Percentiles rank a stretch among this genome's conserved stretches.
phyloP scores from a whole-genome alignment of 2,888 invertebrate genomes.

The Drosophila diplacantha region DNA sequence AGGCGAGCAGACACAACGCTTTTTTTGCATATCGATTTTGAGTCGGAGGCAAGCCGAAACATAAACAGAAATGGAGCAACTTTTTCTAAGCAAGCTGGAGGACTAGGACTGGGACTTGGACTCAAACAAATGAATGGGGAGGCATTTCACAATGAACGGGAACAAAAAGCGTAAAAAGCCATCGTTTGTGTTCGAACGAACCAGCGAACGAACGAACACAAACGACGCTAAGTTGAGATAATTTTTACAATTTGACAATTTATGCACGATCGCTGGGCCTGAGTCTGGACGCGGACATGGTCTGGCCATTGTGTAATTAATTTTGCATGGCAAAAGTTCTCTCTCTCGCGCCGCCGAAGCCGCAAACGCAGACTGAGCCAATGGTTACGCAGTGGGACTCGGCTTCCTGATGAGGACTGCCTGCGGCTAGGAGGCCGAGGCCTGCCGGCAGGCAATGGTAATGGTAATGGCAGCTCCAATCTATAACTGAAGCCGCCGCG shows the following conservation, averaged over 20 bases:
- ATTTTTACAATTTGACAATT: constrained; percentile 75
- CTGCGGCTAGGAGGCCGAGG: constrained; percentile 47
- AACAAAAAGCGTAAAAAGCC: constrained; percentile 31
- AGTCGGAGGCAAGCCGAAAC: constrained; percentile 29
- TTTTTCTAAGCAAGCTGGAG: constrained; percentile 35
- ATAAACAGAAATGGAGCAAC: constrained; percentile 62
- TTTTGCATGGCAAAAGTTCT: constrained; percentile 62
- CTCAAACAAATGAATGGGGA: constrained; percentile 58
- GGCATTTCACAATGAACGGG: constrained; percentile 63
- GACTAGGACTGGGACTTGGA: constrained; percentile 22
- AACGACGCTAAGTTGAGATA: constrained; percentile 68
- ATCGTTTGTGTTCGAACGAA: constrained; percentile 33
- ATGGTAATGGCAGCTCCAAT: constrained; percentile 29
- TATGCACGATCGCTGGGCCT: constrained; percentile 63
- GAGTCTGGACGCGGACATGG: constrained; percentile 15
- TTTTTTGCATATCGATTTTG: constrained; percentile 60
- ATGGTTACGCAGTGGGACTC: constrained; percentile 55
- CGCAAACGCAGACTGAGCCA: constrained; percentile 9
- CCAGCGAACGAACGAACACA: constrained; percentile 30
- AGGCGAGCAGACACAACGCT: constrained; percentile 11
- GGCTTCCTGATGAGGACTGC: constrained; percentile 68
- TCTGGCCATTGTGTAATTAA: constrained; percentile 67
- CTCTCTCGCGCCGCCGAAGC: constrained; percentile 8
- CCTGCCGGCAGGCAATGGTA: constrained; percentile 9
- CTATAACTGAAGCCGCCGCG: constrained; percentile 37